Evolutionary conservation across 2,888 invertebrate genomes (phyloP), one percentile per base, ranked within the genome.

Genomic region (Byasa hedistus): DNA sequence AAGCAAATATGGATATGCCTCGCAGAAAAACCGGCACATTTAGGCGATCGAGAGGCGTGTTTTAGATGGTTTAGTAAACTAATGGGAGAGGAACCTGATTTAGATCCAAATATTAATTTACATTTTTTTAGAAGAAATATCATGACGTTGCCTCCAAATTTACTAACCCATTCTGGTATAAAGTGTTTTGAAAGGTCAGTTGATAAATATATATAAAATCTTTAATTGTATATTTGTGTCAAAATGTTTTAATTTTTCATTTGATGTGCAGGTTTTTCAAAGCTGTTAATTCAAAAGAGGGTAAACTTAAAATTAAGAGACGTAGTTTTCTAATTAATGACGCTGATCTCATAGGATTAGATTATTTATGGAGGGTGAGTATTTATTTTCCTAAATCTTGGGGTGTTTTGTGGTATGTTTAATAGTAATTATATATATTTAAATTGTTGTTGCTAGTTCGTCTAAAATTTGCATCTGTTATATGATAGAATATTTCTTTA

Each of bases 61-160:
- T 99, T 99, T 89, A 96, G 97, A 77, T 99, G 99, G 99, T 99
- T 98, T 91, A 97, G 98, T 52, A 98, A 98, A 89, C 89, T 98
- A 51, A 98, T 98, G 98, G 97, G 97, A 22, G 98, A 98, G 75
- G 98, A 99, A 81, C 98, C 98, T 0, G 99, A 99, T 86, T 90
- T 99, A 64, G 99, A 99, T 89, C 98, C 98, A 1, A 97, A 98
- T 74, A 98, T 98, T 66, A 98, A 98, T 79, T 95, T 96, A 83
- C 97, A 98, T 85, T 99, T 99, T 91, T 99, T 99, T 92, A 97
- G 98, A 86, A 96, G 96, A 78, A 98, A 98, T 82, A 96, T 99
- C 74, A 93, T 99, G 74, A 97, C 97, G 80, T 93, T 99, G 76
- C 96, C 98, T 86, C 98, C 99, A 1, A 94, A 96, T 73, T 92